Percentiles rank a stretch among this genome's conserved stretches.
Evolutionary conservation across 2,113 vertebrate species (phyloP).

Genomic region (Pithys albifrons): DNA sequence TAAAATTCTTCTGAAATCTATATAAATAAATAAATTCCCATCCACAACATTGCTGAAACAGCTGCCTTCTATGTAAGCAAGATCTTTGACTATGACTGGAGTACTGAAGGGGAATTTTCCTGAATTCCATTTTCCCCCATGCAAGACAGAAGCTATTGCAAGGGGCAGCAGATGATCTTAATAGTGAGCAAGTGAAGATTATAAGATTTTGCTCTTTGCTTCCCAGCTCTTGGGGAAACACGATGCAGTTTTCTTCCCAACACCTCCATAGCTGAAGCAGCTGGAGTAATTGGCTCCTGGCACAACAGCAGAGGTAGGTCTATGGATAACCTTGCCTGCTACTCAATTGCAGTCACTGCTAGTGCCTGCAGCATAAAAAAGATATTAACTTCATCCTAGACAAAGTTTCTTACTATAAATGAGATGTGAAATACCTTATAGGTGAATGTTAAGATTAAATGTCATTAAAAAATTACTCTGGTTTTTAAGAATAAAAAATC

Average conservation of each 20-base stretch:
- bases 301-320: background rate
- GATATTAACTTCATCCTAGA: background rate
- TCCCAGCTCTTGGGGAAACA: background rate
- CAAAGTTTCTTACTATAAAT: background rate
- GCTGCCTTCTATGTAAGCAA: background rate
- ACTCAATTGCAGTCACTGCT: background rate
- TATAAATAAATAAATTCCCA: background rate
- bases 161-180: background rate
- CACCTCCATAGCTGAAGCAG: background rate
- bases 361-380: background rate
- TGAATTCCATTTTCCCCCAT: too few species aligned
- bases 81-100: background rate
- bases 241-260: background rate
- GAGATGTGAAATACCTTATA: background rate
- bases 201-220: background rate
- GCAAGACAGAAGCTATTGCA: background rate
- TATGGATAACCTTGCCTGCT: background rate
- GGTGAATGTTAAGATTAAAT: background rate
- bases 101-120: background rate
- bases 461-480: background rate
- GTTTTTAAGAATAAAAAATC: background rate
- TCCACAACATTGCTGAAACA: background rate
- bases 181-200: background rate
- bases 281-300: background rate
- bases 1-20: background rate